Evolutionary conservation across 2,888 invertebrate species (phyloP).

Genomic region (Cantharis nigra): DNA sequence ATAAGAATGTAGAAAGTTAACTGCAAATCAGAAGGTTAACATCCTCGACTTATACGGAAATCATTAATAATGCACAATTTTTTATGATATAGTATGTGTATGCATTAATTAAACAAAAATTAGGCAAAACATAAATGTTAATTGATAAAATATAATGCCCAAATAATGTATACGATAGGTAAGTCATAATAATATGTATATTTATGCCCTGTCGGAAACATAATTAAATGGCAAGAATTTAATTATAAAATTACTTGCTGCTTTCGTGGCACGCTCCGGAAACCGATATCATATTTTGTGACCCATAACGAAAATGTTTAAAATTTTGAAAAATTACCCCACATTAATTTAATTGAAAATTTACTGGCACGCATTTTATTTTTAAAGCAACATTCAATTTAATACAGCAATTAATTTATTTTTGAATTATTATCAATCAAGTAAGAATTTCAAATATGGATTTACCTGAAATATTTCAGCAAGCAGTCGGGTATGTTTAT

Average conservation of each 20-base stretch:
- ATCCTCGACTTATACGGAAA: background rate
- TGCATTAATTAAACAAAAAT: background rate
- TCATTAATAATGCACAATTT: background rate
- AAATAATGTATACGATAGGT: background rate
- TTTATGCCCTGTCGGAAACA: background rate
- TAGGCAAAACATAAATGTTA: background rate
- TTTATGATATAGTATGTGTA: background rate
- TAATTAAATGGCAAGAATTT: background rate
- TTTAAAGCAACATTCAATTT: background rate
- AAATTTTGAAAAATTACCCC: background rate
- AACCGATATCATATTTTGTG: background rate
- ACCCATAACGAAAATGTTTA: background rate
- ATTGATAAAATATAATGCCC: background rate
- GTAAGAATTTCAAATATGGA: background rate
- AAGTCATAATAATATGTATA: background rate
- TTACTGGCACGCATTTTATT: background rate
- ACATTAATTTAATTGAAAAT: background rate
- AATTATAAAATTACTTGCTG: background rate
- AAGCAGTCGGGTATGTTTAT: background rate
- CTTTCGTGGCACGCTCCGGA: background rate
- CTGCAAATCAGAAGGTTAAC: background rate
- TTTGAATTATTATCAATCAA: background rate
- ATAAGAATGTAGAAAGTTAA: background rate
- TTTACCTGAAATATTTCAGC: background rate
- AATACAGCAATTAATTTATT: background rate